Evolutionary conservation across 2,888 invertebrate species (phyloP).

Genomic region (Bursaphelenchus okinawaensis): DNA sequence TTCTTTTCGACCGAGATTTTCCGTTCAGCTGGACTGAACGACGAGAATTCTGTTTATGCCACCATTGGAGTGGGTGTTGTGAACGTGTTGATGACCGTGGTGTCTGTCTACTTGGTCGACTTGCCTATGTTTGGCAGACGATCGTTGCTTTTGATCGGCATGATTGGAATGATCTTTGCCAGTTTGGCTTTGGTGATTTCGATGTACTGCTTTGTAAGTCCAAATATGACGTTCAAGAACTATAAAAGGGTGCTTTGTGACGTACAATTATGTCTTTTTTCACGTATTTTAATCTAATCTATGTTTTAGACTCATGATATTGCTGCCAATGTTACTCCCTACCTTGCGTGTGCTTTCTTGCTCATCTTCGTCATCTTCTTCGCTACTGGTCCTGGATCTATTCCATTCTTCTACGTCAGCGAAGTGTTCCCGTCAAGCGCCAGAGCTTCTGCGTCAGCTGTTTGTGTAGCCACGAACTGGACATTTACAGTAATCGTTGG

Average conservation of each 20-base stretch:
- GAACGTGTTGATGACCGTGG: slow-evolving; percentile 21
- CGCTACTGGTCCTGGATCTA: slow-evolving; percentile 26
- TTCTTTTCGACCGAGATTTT: slow-evolving; percentile 32
- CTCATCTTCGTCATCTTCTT: slow-evolving; percentile 23
- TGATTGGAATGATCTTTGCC: slow-evolving; percentile 23
- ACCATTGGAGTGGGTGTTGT: slow-evolving; percentile 18
- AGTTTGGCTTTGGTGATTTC: slow-evolving; percentile 16
- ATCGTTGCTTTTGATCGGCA: slow-evolving; percentile 20
- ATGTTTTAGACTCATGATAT: neutral
- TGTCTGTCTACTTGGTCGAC: slow-evolving; percentile 25
- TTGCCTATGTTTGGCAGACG: slow-evolving; percentile 23
- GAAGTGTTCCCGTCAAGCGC: slow-evolving; percentile 16
- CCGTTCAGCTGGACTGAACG: slow-evolving; percentile 13
- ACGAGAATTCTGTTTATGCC: slow-evolving; percentile 21
- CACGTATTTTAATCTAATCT: too few relatives aligned
- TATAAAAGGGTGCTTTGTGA: too few relatives aligned
- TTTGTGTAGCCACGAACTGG: slow-evolving; percentile 24
- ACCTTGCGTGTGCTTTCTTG: slow-evolving; percentile 1
- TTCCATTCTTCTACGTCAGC: slow-evolving; percentile 28
- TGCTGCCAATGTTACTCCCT: neutral
- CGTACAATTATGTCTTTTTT: too few relatives aligned
- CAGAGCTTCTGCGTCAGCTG: slow-evolving; percentile 16
- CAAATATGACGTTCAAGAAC: neutral
- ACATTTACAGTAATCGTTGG: slow-evolving; percentile 21
- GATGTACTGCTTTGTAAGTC: slow-evolving; percentile 11